Evolutionary conservation across 1,140 invertebrate genomes (phyloP).

Genomic region (Trinorchestia longiramus): DNA sequence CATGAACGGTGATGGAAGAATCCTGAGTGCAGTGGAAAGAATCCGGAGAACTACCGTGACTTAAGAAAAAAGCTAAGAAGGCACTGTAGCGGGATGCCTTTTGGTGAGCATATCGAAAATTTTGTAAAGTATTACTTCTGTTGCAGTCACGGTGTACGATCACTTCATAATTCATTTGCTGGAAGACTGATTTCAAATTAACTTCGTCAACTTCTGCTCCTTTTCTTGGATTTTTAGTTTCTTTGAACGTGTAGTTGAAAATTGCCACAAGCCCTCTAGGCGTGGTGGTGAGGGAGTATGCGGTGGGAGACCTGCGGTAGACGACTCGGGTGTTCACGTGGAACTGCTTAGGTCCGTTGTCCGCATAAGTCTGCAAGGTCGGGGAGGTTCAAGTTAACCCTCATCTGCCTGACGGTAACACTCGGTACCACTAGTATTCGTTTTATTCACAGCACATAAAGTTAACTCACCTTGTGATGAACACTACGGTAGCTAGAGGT

Average conservation of each 20-base stretch:
- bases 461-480: too few species aligned
- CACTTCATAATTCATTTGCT: not conserved
- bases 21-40: not conserved
- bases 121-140: not conserved
- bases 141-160: not conserved
- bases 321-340: not conserved
- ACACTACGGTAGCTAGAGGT: too few species aligned
- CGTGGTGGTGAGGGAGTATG: not conserved
- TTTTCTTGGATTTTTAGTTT: not conserved
- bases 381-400: too few species aligned
- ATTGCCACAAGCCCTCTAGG: not conserved
- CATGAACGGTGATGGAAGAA: not conserved
- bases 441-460: too few species aligned
- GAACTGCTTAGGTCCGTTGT: not conserved
- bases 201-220: not conserved
- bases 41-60: not conserved
- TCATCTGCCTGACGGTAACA: too few species aligned
- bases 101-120: not conserved
- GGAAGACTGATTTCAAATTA: not conserved
- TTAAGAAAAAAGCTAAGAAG: constrained; percentile 4
- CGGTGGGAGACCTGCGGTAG: not conserved
- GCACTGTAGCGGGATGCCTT: not conserved
- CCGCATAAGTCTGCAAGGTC: not conserved
- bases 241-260: constrained; percentile 12
- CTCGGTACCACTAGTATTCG: too few species aligned